Evolutionary conservation across 2,113 vertebrate species (phyloP).

Genomic region (Nesogale talazaci): DNA sequence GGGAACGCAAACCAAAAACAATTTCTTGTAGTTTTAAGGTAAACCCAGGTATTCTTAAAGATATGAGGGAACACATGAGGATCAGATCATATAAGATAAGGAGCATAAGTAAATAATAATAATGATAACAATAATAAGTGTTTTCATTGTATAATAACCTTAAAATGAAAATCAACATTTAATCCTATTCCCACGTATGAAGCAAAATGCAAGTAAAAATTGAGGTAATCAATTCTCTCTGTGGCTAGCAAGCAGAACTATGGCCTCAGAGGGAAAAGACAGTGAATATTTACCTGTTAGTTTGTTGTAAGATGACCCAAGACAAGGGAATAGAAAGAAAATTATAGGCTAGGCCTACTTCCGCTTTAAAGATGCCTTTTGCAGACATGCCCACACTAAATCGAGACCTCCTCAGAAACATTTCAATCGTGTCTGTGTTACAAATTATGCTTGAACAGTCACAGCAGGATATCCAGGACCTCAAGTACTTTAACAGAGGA

Average conservation of each 20-base stretch:
- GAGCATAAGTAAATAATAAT: not conserved
- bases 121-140: not conserved
- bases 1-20: not conserved
- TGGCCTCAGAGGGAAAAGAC: not conserved
- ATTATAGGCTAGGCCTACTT: slow-evolving; percentile 39
- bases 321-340: slow-evolving; percentile 29
- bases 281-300: not conserved
- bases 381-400: slow-evolving; percentile 24
- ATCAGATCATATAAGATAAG: not conserved
- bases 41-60: not conserved
- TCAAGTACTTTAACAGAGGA: slow-evolving; percentile 51
- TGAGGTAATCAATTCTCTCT: not conserved
- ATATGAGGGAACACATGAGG: not conserved
- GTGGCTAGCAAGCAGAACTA: not conserved
- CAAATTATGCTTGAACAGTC: slow-evolving; percentile 59
- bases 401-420: slow-evolving; percentile 13
- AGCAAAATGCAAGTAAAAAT: slow-evolving; percentile 28
- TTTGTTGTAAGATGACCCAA: not conserved
- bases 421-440: slow-evolving; percentile 43
- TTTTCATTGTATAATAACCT: slow-evolving; percentile 21
- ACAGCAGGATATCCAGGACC: slow-evolving; percentile 21
- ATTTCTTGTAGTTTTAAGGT: not conserved
- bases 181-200: not conserved
- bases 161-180: slow-evolving; percentile 44
- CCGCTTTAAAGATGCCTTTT: slow-evolving; percentile 28